phyloP scores from a whole-genome alignment of 2,888 invertebrate genomes.

The Selenia dentaria region DNA sequence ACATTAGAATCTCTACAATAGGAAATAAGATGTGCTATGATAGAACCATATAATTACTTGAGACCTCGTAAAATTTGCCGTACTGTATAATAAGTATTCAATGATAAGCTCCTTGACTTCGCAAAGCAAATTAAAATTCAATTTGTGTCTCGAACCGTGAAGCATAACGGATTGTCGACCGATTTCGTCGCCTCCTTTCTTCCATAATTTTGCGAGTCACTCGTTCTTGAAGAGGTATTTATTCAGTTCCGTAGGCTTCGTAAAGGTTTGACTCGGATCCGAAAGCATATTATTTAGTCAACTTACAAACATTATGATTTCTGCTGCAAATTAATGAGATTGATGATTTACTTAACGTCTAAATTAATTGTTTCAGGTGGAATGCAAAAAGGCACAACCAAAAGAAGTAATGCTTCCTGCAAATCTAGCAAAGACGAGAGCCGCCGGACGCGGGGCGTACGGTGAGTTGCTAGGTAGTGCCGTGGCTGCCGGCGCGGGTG shows the following conservation, averaged over 20 bases:
- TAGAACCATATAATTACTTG: constrained; percentile 54
- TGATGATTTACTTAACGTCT: constrained; percentile 6
- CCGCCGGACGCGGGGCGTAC: constrained; percentile 97
- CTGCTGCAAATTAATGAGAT: constrained; percentile 7
- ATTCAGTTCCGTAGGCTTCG: constrained; percentile 56
- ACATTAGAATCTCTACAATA: constrained; percentile 21
- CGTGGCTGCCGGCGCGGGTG: constrained; percentile 82
- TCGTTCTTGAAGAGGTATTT: constrained; percentile 60
- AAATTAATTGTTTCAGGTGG: constrained; percentile 90
- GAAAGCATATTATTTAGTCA: constrained; percentile 34
- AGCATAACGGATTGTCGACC: constrained; percentile 77
- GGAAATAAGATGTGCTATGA: constrained; percentile 24
- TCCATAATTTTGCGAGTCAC: constrained; percentile 72
- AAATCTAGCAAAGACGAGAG: constrained; percentile 97
- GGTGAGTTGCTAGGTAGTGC: constrained; percentile 97
- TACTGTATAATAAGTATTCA: constrained; percentile 73
- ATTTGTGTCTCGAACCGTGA: constrained; percentile 78
- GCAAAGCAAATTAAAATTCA: constrained; percentile 81
- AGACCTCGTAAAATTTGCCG: constrained; percentile 63
- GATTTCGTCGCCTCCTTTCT: constrained; percentile 75
- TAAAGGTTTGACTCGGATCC: constrained; percentile 18
- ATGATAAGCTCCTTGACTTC: constrained; percentile 79
- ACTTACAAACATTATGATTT: constrained; percentile 34
- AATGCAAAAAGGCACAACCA: constrained; percentile 99
- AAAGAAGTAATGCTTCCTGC: constrained; percentile 99